Conservation (phyloP, 1,140 invertebrate genomes). For the Mya arenaria region DNA sequence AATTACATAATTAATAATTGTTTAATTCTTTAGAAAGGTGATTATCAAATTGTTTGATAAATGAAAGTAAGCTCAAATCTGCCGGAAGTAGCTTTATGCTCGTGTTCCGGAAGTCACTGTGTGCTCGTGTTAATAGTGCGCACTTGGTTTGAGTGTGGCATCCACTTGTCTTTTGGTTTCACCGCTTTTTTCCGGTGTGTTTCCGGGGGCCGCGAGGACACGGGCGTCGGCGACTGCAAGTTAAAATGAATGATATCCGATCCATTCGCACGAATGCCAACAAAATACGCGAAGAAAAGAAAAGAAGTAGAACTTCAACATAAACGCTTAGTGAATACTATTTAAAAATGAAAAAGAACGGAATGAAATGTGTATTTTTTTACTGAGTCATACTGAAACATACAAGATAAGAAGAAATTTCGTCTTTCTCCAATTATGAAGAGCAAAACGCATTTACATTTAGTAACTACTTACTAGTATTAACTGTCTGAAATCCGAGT, state of each 20-base stretch:
- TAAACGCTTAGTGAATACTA: background rate
- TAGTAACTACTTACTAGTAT: no score
- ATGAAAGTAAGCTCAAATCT: no score
- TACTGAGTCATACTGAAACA: no score
- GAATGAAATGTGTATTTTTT: no score
- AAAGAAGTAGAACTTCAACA: background rate
- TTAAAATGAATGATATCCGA: background rate
- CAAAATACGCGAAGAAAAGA: background rate
- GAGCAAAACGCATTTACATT: no score
- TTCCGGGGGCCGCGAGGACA: background rate
- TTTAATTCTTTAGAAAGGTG: no score
- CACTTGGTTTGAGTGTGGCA: constrained; percentile 8
- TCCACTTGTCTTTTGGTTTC: constrained; percentile 31
- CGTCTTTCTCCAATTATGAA: no score
- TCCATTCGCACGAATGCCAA: background rate
- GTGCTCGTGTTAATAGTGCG: constrained; percentile 28
- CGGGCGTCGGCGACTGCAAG: background rate
- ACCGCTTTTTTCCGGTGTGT: background rate
- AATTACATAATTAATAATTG: no score
- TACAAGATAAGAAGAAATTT: no score
- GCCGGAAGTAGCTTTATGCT: no score
- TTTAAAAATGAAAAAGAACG: background rate
- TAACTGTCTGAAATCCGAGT: no score
- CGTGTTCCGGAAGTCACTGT: background rate
- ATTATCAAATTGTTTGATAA: no score